These are phyloP conservation scores for Condylura cristata DNA, from an alignment of 2,113 vertebrate genomes.

Conservation along the genomic window DNA sequence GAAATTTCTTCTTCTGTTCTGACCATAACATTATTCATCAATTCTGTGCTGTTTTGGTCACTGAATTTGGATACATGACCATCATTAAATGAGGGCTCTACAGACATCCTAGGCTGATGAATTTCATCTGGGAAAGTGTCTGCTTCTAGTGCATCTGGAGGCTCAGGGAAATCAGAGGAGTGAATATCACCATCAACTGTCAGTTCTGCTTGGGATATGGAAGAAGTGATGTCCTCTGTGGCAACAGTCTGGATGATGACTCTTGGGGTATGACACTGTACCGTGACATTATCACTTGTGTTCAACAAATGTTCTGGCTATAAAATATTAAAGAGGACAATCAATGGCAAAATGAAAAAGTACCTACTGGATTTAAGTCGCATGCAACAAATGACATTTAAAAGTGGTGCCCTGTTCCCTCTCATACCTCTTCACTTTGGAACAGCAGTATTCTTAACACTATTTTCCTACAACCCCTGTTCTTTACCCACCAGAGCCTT, in stretches of 20 bases:
- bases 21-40: conserved; percentile 87
- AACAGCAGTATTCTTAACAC: neutral
- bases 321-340: conserved; percentile 43
- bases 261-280: conserved; percentile 92
- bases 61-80: conserved; percentile 84
- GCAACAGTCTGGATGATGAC: conserved; percentile 97
- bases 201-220: conserved; percentile 90
- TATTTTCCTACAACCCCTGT: conserved; percentile 12
- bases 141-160: conserved; percentile 83
- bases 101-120: conserved; percentile 84
- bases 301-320: conserved; percentile 95
- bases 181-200: conserved; percentile 86
- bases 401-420: neutral
- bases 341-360: conserved; percentile 40
- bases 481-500: neutral
- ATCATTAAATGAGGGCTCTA: conserved; percentile 82
- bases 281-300: conserved; percentile 91
- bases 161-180: conserved; percentile 82
- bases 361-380: neutral
- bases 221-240: conserved; percentile 90
- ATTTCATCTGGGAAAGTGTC: conserved; percentile 86
- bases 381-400: neutral
- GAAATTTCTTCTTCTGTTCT: conserved; percentile 82
- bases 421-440: neutral
- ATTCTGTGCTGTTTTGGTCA: conserved; percentile 85